These are phyloP conservation scores for Lucinisca nassula DNA, from an alignment of 2,888 invertebrate species.

Conservation along the genomic window DNA sequence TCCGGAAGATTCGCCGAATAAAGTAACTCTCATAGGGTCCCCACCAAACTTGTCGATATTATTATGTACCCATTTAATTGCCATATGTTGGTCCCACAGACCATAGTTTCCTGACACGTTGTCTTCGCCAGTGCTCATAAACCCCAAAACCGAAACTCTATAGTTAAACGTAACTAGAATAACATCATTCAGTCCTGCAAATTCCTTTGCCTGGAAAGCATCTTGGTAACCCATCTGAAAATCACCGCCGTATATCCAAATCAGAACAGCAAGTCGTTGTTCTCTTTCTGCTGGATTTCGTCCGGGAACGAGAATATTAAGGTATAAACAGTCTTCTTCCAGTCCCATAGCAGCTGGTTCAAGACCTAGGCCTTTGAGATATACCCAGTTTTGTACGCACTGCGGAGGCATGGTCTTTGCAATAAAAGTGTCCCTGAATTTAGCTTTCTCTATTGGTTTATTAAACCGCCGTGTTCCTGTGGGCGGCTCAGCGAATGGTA, in stretches of 20 bases:
- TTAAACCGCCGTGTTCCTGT: too few relatives aligned
- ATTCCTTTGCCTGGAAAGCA: not conserved
- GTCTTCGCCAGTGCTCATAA: not conserved
- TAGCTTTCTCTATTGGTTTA: not conserved
- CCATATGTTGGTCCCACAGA: too few relatives aligned
- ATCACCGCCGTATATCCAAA: not conserved
- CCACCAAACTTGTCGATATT: not conserved
- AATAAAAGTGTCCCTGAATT: not conserved
- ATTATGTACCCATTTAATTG: too few relatives aligned
- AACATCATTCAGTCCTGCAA: not conserved
- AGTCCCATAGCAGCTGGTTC: not conserved
- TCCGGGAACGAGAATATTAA: not conserved
- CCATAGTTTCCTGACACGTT: not conserved
- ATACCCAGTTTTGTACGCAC: not conserved
- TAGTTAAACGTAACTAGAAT: not conserved
- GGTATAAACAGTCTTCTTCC: not conserved
- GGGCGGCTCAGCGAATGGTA: too few relatives aligned
- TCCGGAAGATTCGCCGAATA: not conserved
- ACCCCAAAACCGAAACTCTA: not conserved
- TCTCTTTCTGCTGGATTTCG: not conserved
- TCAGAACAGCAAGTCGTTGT: not conserved
- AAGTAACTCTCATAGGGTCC: not conserved
- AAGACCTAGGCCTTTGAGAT: not conserved
- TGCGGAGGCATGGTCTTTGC: not conserved
- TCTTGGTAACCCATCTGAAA: not conserved